Evolutionary conservation across 30 jellyfish, hydroid and myxozoan species (phyloP).

Genomic region (Aurelia aurita complex sp. Pacific): DNA sequence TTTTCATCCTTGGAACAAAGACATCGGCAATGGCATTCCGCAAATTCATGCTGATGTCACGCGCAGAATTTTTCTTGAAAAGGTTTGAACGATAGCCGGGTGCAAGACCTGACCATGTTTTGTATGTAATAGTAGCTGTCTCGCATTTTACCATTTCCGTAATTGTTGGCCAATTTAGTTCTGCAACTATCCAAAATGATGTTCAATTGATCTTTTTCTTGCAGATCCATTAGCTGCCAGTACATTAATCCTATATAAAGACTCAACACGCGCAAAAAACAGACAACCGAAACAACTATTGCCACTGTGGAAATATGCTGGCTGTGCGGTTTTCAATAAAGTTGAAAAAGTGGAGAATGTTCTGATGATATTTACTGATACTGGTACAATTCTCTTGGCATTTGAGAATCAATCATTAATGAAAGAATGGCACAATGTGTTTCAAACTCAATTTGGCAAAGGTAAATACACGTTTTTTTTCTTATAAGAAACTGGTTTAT

Average conservation of each 20-base stretch:
- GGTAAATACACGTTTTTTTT: slow-evolving; percentile 31
- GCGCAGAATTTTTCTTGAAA: too few relatives aligned
- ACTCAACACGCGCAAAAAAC: slow-evolving; percentile 61
- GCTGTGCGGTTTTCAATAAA: slow-evolving; percentile 36
- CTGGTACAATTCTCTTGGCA: slow-evolving; percentile 62
- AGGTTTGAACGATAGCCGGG: too few relatives aligned
- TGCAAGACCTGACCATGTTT: too few relatives aligned
- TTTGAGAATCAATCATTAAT: slow-evolving; percentile 41
- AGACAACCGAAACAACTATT: slow-evolving; percentile 58
- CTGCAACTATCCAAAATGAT: too few relatives aligned
- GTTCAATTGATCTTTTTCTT: background rate
- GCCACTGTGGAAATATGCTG: slow-evolving; percentile 82
- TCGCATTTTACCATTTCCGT: too few relatives aligned
- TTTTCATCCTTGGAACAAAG: too few relatives aligned
- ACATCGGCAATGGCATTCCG: too few relatives aligned
- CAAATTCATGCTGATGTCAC: too few relatives aligned
- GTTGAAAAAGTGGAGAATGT: slow-evolving; percentile 77
- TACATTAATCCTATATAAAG: slow-evolving; percentile 68
- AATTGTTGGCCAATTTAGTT: too few relatives aligned
- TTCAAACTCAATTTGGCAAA: slow-evolving; percentile 69
- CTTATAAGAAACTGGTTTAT: too few relatives aligned
- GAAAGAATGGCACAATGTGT: slow-evolving; percentile 60
- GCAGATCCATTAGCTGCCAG: slow-evolving; percentile 47
- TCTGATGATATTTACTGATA: slow-evolving; percentile 71
- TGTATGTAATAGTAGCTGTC: too few relatives aligned